These are phyloP conservation scores for Microtus richardsoni DNA, from an alignment of 2,113 vertebrate genomes.

Conservation along the genomic window DNA sequence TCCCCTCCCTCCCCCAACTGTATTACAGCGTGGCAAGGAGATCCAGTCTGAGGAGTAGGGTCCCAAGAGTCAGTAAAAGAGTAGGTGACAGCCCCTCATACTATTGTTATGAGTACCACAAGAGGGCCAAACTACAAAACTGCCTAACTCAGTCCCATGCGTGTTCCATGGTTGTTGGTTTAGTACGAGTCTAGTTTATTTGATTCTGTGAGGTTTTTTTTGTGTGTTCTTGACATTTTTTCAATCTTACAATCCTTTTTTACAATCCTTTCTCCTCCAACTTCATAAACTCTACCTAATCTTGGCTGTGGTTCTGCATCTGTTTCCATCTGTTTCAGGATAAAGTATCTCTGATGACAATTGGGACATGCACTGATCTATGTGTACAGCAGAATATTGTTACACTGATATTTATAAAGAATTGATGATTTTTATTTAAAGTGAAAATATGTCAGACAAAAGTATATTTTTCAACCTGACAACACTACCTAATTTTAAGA, in stretches of 20 bases:
- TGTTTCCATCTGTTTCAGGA: not conserved
- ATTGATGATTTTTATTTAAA: not conserved
- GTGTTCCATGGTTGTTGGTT: not conserved
- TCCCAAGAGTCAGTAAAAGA: not conserved
- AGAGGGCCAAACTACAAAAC: not conserved
- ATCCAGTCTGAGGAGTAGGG: not conserved
- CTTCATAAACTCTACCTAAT: not conserved
- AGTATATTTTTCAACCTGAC: not conserved
- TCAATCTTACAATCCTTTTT: not conserved
- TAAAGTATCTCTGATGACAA: not conserved
- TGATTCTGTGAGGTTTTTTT: not conserved
- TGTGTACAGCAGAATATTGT: not conserved
- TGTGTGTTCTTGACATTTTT: not conserved
- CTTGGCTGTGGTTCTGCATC: not conserved
- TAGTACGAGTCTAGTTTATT: not conserved
- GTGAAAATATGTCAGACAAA: not conserved
- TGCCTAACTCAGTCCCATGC: not conserved
- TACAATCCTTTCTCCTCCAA: not conserved
- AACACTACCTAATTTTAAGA: not conserved
- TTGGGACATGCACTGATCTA: not conserved
- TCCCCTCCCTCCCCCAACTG: too few species aligned
- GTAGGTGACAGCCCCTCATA: not conserved
- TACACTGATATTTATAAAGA: not conserved
- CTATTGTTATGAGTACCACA: not conserved
- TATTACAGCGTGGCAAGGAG: not conserved